Evolutionary conservation across 2,888 invertebrate species (phyloP), one percentile per base, ranked within the genome.

Genomic region (Sympetrum striolatum): DNA sequence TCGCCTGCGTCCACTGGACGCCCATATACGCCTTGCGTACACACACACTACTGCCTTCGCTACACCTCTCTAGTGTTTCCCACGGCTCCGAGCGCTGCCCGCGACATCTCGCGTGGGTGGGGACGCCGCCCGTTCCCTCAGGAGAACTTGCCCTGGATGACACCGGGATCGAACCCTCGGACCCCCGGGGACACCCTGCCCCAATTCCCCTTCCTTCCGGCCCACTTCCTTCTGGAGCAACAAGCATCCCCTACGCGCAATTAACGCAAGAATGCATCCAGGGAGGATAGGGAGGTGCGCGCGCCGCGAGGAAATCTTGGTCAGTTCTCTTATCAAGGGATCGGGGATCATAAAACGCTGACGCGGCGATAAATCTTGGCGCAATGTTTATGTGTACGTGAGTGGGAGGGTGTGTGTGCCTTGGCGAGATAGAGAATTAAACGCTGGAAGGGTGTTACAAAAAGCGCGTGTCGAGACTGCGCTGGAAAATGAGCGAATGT

Each of bases 191-290:
- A 79, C 73, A 25, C 31, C 79, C 31, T 35, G 31, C 79, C 79
- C 35, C 79, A 35, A 31, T 35, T 79, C 31, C 81, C 81, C 81
- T 35, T 35, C 53, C 81, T 53, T 15, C 44, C 31, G 22, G n/a
- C 25, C 81, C 25, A 44, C 6, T 81, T 81, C 81, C 81, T 48
- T 48, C 58, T 14, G 60, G 86, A 58, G 86, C 86, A 86, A 86
- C 86, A 86, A 86, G 86, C 86, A 37, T 48, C 86, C 60, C n/a
- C 48, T 53, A 53, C 31, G 25, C 18, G 31, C 82, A 53, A 86
- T 86, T 86, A 37, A 39, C 60, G 60, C 60, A 60, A 53, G 10
- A 44, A 44, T 8, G 44, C 44, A 44, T 44, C 53, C 53, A 15
- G 53, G 18, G 2, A 18, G 18, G 18, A 53, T 1, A 53, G 53